Conservation (phyloP, 2,888 invertebrate genomes). For the Physocephala rufipes region DNA sequence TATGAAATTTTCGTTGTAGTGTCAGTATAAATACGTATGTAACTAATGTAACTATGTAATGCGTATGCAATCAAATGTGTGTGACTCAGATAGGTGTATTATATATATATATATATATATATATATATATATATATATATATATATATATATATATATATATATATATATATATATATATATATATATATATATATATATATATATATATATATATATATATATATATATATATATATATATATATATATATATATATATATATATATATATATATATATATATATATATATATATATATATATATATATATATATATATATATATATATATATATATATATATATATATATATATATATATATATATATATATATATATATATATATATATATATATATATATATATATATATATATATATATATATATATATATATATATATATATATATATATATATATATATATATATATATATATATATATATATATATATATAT, state of each 20-base stretch:
- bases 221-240: neutral
- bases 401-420: neutral
- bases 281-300: neutral
- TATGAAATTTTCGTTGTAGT: too few relatives aligned
- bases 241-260: neutral
- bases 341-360: slow-evolving; percentile 1
- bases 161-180: too few relatives aligned
- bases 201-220: slow-evolving; percentile 1
- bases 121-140: neutral
- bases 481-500: slow-evolving; percentile 1
- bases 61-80: too few relatives aligned
- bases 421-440: neutral
- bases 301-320: neutral
- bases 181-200: neutral
- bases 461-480: neutral
- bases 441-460: neutral
- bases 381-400: neutral
- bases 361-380: neutral
- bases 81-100: too few relatives aligned
- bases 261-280: neutral
- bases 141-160: neutral
- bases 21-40: neutral
- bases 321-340: neutral
- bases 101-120: neutral
- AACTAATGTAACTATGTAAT: too few relatives aligned